A percentile compares a stretch with the other conserved stretches of the same genome.
Conservation (phyloP, 2,888 invertebrate genomes). For the Ectropis crepuscularia region DNA sequence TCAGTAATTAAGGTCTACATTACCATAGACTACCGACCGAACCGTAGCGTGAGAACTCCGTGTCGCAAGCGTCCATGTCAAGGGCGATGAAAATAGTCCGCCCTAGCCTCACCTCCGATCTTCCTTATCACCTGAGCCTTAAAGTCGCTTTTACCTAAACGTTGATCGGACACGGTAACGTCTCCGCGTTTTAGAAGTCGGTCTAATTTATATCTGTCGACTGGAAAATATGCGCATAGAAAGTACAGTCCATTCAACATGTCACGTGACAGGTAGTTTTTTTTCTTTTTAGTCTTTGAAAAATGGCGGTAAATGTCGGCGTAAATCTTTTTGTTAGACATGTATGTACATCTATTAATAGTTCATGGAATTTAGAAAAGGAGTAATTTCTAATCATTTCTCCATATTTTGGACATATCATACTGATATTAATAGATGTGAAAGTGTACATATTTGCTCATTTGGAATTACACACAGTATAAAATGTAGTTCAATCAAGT, state of each 20-base stretch:
- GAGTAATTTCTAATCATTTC: no score
- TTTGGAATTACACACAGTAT: no score
- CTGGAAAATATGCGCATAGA: conserved; percentile 18
- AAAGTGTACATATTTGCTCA: no score
- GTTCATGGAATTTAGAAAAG: no score
- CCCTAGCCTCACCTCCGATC: conserved; percentile 13
- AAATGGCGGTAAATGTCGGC: background rate
- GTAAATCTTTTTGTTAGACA: no score
- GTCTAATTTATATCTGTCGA: conserved; percentile 15
- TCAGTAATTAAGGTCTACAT: background rate
- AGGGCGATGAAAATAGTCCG: conserved; percentile 48
- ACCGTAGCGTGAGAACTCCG: conserved; percentile 23
- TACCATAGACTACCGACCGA: conserved; percentile 12
- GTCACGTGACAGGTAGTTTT: conserved; percentile 3
- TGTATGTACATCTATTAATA: no score
- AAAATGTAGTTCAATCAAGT: no score
- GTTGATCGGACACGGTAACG: conserved; percentile 13
- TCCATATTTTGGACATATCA: no score
- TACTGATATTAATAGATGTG: no score
- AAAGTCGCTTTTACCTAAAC: conserved; percentile 25
- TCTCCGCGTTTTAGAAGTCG: conserved; percentile 15
- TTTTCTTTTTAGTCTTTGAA: background rate
- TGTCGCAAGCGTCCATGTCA: conserved; percentile 47
- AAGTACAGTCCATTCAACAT: conserved; percentile 2
- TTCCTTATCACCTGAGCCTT: conserved; percentile 13